Evolutionary conservation across 2,888 invertebrate species (phyloP).

Genomic region (Caenorhabditis panamensis): DNA sequence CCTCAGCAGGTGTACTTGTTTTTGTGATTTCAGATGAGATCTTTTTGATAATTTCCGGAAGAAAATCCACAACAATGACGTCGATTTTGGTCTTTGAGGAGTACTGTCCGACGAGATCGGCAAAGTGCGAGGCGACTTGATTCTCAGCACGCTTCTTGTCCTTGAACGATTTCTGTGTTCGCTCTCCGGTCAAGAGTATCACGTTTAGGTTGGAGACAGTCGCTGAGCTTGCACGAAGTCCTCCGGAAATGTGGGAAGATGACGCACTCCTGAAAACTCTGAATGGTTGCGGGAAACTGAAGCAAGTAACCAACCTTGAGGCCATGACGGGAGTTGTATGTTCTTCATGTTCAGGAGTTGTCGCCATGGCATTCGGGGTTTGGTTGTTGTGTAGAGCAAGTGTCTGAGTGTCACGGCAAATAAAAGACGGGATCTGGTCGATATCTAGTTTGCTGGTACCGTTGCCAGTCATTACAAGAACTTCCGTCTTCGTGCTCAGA

Average conservation of each 20-base stretch:
- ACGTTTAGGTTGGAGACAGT: constrained; percentile 25
- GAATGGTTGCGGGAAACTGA: constrained; percentile 5
- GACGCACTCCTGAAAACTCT: constrained; percentile 46
- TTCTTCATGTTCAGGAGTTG: constrained; percentile 8
- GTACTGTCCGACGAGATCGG: constrained; percentile 50
- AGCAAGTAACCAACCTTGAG: constrained; percentile 5
- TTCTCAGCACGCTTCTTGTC: constrained; percentile 41
- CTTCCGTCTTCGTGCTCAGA: constrained; percentile 39
- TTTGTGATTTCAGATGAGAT: constrained; percentile 53
- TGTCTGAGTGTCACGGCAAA: constrained; percentile 13
- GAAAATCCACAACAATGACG: constrained; percentile 59
- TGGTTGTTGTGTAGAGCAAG: too few relatives aligned
- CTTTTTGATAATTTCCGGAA: constrained; percentile 50
- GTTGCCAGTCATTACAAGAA: constrained; percentile 3
- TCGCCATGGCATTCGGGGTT: background rate
- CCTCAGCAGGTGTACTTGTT: constrained; percentile 23
- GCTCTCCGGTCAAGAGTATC: constrained; percentile 9
- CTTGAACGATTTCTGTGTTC: constrained; percentile 19
- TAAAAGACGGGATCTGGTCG: background rate
- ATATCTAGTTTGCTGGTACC: constrained; percentile 6
- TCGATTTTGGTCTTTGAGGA: constrained; percentile 51
- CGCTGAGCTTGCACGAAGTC: background rate
- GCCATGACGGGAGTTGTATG: constrained; percentile 7
- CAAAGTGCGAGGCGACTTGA: constrained; percentile 29
- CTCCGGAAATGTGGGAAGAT: constrained; percentile 9